Base-by-base conservation (phyloP, 2,113 vertebrate genomes). In the Siniperca chuatsi region DNA sequence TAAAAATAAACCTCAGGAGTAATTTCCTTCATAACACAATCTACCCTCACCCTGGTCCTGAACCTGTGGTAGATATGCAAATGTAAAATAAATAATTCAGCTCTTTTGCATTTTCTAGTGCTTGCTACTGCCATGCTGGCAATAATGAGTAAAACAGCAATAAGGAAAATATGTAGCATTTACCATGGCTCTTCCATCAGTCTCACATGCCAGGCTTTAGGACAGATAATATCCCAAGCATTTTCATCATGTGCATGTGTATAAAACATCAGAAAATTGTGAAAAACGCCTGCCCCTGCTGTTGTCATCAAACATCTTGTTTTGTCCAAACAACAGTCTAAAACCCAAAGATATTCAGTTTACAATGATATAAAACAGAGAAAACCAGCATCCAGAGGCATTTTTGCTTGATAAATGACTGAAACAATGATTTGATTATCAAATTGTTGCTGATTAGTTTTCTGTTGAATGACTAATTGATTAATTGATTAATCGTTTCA, bases 31-130 rank as follows among this genome's bases (percentile, higher is more conserved):
- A 60, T 90, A 87, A 92, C 82, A 81, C 76, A 74, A 78, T 83
- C 74, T 81, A 79, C 84, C 66, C 68, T 78, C 44, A 74, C 58
- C 60, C 54, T 68, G 40, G 57, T 71, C 81, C 82, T 64, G 65
- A 89, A 91, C 78, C 84, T 85, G 89, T 89, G 80, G 75, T 67
- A 83, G 75, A 92, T 92, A 93, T 94, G 91, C 81, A 91, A 91
- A 95, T 94, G 72, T 48, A 1, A 67, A 68, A 94, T 94, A 90
- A 92, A 95, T 93, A 90, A 92, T 93, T 94, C 82, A 83, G 25
- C 42, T 85, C 21, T 52, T 88, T 76, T 81, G 75, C 64, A 69
- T 90, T 89, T 79, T 57, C 70, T 74, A 54, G 52, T 78, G 69
- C 82, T 74, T 60, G 76, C 79, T 83, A 65, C 81, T 66, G 65